Evolutionary conservation across 2,113 vertebrate species (phyloP), one percentile per base, ranked within the genome.

Genomic region (Physeter macrocephalus): DNA sequence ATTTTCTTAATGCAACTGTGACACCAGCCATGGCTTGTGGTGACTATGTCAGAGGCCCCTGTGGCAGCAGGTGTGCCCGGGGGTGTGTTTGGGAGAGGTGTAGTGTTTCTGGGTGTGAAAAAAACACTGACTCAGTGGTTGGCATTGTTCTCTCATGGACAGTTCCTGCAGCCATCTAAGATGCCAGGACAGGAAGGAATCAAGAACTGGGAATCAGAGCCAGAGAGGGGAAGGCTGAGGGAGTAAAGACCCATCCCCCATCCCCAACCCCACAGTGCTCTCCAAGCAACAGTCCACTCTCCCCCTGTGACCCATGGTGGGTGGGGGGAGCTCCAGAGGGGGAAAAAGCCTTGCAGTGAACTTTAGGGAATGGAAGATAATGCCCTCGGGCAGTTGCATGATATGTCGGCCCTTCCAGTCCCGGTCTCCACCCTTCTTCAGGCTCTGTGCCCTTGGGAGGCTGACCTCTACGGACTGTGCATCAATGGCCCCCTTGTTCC

Each of bases 51-150:
- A 62, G 62, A 81, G 84, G 46, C 80, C 84, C 62, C 8, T 49
- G n/a, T 71, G 77, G 93, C 71, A 90, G 82, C 36, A 77, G 52
- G 67, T 9, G 3, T 67, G 74, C 78, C 94, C 93, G 41, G 75
- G 82, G 89, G 66, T 86, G 83, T 95, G 90, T 74, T 49, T 75
- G 81, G 95, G 91, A 78, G 69, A 62, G 87, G 78, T 36, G 14
- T 74, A 25, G 39, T 92, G 39, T 93, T 98, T 83, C 95, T 12
- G 0, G 49, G 84, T 74, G 21, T 95, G 59, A 96, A 75, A 77
- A 82, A 96, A 80, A 92, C 88, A 93, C 81, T 69, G 71, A 94
- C 39, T 96, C 89, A 64, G 72, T 90, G 67, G 54, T 66, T 85
- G 84, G 67, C 93, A 78, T 59, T 90, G 69, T 87, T 77, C 61